A percentile compares a stretch with the other conserved stretches of the same genome.
These are phyloP conservation scores for Notodonta dromedarius DNA, from an alignment of 2,888 invertebrate species.

Conservation along the genomic window DNA sequence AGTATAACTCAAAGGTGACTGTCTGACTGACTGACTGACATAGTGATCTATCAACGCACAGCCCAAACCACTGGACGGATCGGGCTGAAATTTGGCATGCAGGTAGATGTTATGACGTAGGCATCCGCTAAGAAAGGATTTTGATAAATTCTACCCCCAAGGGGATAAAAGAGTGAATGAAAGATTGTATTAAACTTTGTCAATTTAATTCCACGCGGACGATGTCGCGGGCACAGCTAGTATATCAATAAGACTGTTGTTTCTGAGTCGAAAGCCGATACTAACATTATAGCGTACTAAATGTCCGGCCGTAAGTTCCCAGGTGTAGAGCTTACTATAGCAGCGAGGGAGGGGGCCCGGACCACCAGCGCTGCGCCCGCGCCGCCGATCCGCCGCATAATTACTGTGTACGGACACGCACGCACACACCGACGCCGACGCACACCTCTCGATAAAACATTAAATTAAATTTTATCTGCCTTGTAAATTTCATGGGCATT, in stretches of 20 bases:
- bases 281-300: constrained; percentile 54
- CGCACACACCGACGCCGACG: constrained; percentile 61
- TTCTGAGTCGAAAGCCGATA: constrained; percentile 32
- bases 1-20: too few relatives aligned
- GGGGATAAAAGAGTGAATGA: too few relatives aligned
- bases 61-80: too few relatives aligned
- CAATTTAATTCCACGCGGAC: too few relatives aligned
- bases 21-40: too few relatives aligned
- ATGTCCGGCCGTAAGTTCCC: constrained; percentile 71
- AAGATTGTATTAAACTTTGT: too few relatives aligned
- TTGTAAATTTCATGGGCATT: constrained; percentile 78
- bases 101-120: too few relatives aligned
- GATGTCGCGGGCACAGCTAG: too few relatives aligned
- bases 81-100: too few relatives aligned
- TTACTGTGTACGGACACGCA: constrained; percentile 76
- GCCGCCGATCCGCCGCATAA: constrained; percentile 77
- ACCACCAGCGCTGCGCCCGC: constrained; percentile 81
- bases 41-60: too few relatives aligned
- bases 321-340: constrained; percentile 68
- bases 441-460: constrained; percentile 71
- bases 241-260: background rate
- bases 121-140: too few relatives aligned
- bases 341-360: constrained; percentile 54
- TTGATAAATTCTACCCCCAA: too few relatives aligned
- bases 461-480: constrained; percentile 80